Evolutionary conservation across 2,797 vertebrate species (phyloP).

Genomic region (Carduelis carduelis): DNA sequence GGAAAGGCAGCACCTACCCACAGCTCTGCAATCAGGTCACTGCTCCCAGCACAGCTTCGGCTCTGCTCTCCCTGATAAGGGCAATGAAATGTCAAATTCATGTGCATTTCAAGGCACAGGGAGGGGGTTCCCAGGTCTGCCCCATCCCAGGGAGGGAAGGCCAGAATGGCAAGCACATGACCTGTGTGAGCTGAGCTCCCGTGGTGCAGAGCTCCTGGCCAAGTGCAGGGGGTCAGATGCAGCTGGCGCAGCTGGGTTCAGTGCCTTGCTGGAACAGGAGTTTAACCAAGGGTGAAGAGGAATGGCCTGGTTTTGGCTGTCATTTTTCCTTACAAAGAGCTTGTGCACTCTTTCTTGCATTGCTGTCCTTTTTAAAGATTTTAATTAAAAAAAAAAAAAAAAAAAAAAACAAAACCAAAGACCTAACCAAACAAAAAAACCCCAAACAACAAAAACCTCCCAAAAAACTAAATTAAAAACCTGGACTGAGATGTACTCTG

Average conservation of each 20-base stretch:
- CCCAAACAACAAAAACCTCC: background rate
- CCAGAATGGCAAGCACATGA: accelerated
- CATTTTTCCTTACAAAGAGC: background rate
- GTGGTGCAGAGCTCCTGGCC: accelerated
- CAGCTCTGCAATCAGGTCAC: accelerated
- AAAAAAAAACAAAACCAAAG: no score
- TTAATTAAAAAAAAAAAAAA: background rate
- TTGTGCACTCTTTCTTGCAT: background rate
- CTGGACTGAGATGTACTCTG: background rate
- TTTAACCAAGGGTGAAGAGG: background rate
- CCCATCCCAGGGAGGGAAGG: background rate
- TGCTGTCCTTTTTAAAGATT: background rate
- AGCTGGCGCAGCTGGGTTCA: accelerated
- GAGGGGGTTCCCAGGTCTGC: background rate
- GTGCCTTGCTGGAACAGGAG: background rate
- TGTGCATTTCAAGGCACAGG: background rate
- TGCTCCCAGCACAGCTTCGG: background rate
- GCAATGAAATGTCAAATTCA: background rate
- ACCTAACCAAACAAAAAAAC: background rate
- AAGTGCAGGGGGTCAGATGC: background rate
- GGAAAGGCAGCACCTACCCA: background rate
- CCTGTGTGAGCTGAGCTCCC: background rate
- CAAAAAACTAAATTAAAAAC: background rate
- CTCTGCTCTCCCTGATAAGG: background rate
- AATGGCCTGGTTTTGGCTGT: background rate